Evolutionary conservation across 2,888 invertebrate genomes (phyloP), one percentile per base, ranked within the genome.

Genomic region (Cyaniris semiargus): DNA sequence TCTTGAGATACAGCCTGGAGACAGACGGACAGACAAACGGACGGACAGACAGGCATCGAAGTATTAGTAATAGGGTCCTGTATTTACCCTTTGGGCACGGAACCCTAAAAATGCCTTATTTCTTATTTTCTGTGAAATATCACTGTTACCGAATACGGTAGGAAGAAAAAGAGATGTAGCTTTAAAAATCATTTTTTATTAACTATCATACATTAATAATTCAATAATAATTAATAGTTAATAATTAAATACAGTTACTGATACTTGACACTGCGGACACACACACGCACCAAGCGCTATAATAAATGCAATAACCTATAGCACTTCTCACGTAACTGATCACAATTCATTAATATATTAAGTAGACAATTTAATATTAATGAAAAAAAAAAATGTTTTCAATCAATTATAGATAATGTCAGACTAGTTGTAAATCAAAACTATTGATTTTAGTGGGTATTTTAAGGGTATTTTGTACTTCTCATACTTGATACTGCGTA

Each of bases 181-280:
- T 92, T 66, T 93, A 93, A 92, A 93, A 93, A 93, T 92, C 92
- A 90, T 90, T 89, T 91, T 74, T 92, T 93, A 90, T 92, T 93
- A 92, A 92, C 93, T 93, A 93, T 93, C 86, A 88, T 93, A 93
- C 92, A 92, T 91, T 92, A 90, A 89, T 89, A 87, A 88, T 89
- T 85, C 85, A 88, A 88, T 89, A 86, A 88, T 90, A 90, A 88
- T 89, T 90, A 91, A 90, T 87, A 80, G 84, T 89, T 90, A 74
- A 74, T 74, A 74, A 74, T 74, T 88, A 89, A 86, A 87, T 85
- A 90, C 88, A 84, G 82, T 88, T 87, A 88, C 82, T 86, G 85
- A 83, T 82, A 80, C 87, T 88, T 87, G 89, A 90, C 90, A 90
- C 90, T 83, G 86, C 86, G 83, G 82, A 83, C 88, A 83, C 85